Evolutionary conservation across 2,797 vertebrate genomes (phyloP).

Genomic region (Pseudopleuronectes americanus): DNA sequence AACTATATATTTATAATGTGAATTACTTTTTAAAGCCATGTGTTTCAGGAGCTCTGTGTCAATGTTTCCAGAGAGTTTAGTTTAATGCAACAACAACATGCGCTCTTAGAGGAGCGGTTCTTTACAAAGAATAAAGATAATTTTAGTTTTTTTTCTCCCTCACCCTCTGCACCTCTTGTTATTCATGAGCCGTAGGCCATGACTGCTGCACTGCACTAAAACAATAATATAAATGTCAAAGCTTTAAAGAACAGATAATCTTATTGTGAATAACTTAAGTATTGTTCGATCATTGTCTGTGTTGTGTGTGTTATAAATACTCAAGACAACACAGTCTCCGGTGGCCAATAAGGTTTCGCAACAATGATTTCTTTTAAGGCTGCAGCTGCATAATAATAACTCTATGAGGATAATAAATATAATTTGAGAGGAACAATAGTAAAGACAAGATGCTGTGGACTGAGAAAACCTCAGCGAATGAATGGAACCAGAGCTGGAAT

Average conservation of each 20-base stretch:
- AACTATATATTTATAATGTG: no score
- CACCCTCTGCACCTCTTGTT: neutral
- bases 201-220: constrained; percentile 1
- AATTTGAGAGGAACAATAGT: constrained; percentile 23
- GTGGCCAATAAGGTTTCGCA: constrained; percentile 9
- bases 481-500: constrained; percentile 17
- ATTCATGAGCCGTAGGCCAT: neutral
- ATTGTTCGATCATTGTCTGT: neutral
- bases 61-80: no score
- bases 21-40: no score
- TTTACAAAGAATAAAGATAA: no score
- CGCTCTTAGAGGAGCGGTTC: no score
- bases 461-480: constrained; percentile 26
- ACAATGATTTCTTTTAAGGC: neutral
- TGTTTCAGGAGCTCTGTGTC: no score
- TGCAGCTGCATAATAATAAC: constrained; percentile 27
- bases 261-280: neutral
- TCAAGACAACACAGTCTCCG: constrained; percentile 6
- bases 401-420: constrained; percentile 7
- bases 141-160: no score
- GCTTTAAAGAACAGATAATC: constrained; percentile 10
- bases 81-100: no score
- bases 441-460: neutral
- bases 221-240: neutral
- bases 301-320: neutral